phyloP scores from a whole-genome alignment of 2,113 vertebrate genomes.

The Sceloporus undulatus region DNA sequence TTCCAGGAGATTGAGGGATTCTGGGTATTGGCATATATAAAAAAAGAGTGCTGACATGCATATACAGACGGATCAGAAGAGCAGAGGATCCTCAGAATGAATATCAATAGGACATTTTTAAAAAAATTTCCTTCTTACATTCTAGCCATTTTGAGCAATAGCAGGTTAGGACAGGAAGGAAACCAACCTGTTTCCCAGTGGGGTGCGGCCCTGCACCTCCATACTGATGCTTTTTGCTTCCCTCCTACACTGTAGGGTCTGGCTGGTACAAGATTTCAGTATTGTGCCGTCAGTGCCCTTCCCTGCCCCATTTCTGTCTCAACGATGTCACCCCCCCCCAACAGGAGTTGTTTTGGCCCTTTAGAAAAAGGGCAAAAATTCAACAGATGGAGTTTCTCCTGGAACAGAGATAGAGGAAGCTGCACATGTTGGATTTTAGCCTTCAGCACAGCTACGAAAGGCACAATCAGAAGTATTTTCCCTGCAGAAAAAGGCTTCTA shows the following conservation, averaged over 20 bases:
- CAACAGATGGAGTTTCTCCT: background rate
- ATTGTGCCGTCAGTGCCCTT: background rate
- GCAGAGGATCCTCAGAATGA: background rate
- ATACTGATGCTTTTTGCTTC: background rate
- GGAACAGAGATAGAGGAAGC: background rate
- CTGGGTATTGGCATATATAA: too few species aligned
- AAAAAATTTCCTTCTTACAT: background rate
- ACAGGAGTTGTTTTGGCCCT: background rate
- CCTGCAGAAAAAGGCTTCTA: too few species aligned
- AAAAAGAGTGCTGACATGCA: too few species aligned
- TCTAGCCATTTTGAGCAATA: background rate
- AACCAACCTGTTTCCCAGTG: slow-evolving; percentile 11
- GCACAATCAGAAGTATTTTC: background rate
- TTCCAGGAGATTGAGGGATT: too few species aligned
- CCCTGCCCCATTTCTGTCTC: background rate
- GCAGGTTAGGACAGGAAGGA: slow-evolving; percentile 19
- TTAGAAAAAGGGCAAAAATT: background rate
- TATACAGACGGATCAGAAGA: too few species aligned
- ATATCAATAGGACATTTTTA: rapidly evolving
- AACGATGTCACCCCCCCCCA: rapidly evolving
- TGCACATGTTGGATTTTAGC: background rate
- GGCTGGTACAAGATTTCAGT: too few species aligned
- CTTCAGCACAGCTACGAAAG: background rate
- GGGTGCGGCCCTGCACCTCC: background rate
- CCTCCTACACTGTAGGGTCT: background rate